Percentiles rank a stretch among this genome's conserved stretches.
Evolutionary conservation across 1,140 invertebrate species (phyloP).

Genomic region (Cydia fagiglandana): DNA sequence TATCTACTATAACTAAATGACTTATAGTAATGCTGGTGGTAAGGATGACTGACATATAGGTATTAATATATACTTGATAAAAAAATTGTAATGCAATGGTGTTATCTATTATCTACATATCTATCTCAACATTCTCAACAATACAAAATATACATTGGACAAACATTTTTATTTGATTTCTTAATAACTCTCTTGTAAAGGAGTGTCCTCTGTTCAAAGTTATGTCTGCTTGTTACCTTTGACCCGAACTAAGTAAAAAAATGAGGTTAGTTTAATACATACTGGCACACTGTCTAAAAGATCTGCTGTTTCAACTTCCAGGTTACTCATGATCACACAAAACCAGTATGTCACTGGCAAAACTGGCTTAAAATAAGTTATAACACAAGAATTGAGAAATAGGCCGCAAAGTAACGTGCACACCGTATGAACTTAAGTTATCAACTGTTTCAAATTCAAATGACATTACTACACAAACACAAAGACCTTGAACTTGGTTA

Average conservation of each 20-base stretch:
- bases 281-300: slow-evolving; percentile 43
- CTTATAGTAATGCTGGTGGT: not conserved
- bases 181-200: not conserved
- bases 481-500: slow-evolving; percentile 24
- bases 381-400: not conserved
- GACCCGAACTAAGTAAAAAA: slow-evolving; percentile 18
- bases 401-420: not conserved
- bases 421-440: not conserved
- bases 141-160: not conserved
- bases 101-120: no score
- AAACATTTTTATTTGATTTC: slow-evolving; percentile 1
- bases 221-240: slow-evolving; percentile 15
- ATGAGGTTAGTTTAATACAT: slow-evolving; percentile 1
- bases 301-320: slow-evolving; percentile 52
- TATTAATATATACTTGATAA: not conserved
- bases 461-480: not conserved
- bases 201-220: slow-evolving; percentile 23
- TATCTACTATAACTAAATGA: not conserved
- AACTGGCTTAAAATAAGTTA: not conserved
- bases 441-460: slow-evolving; percentile 29
- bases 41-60: not conserved
- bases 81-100: no score
- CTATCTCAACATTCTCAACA: not conserved
- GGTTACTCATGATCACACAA: slow-evolving; percentile 49
- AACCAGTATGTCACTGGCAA: not conserved